Base-by-base conservation (phyloP, 2,888 invertebrate species). In the Tineola bisselliella region DNA sequence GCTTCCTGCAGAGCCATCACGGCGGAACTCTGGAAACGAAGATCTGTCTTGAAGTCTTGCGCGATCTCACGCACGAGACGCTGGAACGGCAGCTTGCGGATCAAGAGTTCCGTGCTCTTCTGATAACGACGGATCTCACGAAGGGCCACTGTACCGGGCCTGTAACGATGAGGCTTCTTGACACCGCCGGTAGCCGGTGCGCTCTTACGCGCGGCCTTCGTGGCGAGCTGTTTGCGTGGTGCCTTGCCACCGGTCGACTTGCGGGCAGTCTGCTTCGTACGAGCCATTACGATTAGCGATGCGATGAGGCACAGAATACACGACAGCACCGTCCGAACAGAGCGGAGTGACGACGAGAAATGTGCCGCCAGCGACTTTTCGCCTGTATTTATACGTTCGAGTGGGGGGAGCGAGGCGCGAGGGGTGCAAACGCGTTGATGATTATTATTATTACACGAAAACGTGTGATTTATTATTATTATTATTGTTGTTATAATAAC, bases 71-170 rank as follows among this genome's bases (percentile, higher is more conserved):
- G 12, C 92, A 92, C 73, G 92, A 79, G 79, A 13, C 59, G 44
- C 43, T 59, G 59, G 43, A 59, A 59, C 12, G 59, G 59, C 43
- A 59, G 43, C 13, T 93, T 93, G 68, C 92, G 88, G 81, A 93
- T 93, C 70, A 93, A 76, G 86, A 93, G 88, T 73, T 93, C 93
- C 12, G 93, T 93, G 0, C 91, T 91, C 75, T 93, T 93, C 76
- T 93, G 93, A 78, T 93, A 93, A 78, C 92, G 88, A 75, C 93
- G 87, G 77, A 93, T 93, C 86, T 93, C 93, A 79, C 93, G 89
- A 69, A 93, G 90, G 66, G 93, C 93, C 61, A 93, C 92, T 25
- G 92, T 93, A 82, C 92, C 93, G 38, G 92, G 59, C 5, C 59
- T 19, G 44, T 59, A 59, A 43, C 59, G 59, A 43, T 59, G 59